phyloP scores from a whole-genome alignment of 92 coral and sea anemone genomes.

The Scolanthus callimorphus region DNA sequence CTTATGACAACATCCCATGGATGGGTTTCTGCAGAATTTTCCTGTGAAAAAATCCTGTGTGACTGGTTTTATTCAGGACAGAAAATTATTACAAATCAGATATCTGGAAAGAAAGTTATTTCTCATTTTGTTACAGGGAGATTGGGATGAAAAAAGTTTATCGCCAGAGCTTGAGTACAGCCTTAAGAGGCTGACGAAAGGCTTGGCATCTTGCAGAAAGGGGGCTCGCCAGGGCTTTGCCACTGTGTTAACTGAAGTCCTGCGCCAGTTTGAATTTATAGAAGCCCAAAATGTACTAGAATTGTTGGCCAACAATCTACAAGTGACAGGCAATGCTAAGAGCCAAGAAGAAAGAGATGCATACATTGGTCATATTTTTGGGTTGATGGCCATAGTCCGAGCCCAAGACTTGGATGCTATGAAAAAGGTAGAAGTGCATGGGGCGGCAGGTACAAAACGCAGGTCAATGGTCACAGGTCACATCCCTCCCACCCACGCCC shows the following conservation, averaged over 20 bases:
- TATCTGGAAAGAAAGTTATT: no score
- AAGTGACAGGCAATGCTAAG: constrained; percentile 60
- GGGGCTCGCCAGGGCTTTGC: constrained; percentile 98
- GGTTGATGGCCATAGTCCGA: constrained; percentile 66
- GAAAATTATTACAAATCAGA: no score
- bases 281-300: constrained; percentile 45
- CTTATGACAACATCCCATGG: no score
- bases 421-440: no score
- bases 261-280: constrained; percentile 65
- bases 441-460: no score
- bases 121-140: constrained; percentile 23
- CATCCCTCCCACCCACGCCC: no score
- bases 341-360: constrained; percentile 92
- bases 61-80: no score
- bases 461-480: no score
- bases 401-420: constrained; percentile 18
- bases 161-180: constrained; percentile 79
- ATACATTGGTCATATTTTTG: constrained; percentile 89
- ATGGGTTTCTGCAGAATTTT: no score
- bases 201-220: constrained; percentile 92
- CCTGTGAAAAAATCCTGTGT: no score
- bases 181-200: constrained; percentile 79
- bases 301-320: constrained; percentile 55
- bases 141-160: constrained; percentile 2
- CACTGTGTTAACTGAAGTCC: constrained; percentile 77